Conservation (phyloP, 2,888 invertebrate genomes). For the Eupithecia pulchellata region DNA sequence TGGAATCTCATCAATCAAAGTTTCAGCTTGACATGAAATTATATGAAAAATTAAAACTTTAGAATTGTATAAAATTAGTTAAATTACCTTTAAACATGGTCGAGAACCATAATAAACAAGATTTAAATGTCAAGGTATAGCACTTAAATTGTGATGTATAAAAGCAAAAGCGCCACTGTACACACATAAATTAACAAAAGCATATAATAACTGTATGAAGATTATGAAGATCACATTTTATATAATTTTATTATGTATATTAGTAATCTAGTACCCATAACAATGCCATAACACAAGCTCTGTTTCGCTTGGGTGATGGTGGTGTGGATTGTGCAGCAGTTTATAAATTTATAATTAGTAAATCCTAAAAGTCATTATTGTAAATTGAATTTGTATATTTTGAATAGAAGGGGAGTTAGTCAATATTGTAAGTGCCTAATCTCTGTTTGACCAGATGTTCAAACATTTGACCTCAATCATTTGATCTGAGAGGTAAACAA, state of each 20-base stretch:
- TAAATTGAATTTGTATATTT: constrained; percentile 27
- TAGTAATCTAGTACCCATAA: no score
- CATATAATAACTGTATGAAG: neutral
- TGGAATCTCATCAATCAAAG: neutral
- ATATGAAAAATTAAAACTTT: neutral
- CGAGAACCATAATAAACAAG: neutral
- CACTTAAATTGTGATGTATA: no score
- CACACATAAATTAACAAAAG: no score
- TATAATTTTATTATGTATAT: no score
- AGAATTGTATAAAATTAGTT: no score
- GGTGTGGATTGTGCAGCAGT: no score
- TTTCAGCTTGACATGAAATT: neutral
- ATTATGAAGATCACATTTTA: neutral
- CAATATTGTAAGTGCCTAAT: constrained; percentile 37
- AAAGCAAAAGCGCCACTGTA: no score
- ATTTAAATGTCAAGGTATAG: neutral
- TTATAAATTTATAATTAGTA: neutral
- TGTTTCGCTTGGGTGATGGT: no score
- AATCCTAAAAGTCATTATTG: constrained; percentile 7
- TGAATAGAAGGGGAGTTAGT: constrained; percentile 33
- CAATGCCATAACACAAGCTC: no score
- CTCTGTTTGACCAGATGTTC: constrained; percentile 43
- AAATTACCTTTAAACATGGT: neutral
- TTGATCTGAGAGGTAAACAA: constrained; percentile 28
- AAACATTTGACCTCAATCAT: constrained; percentile 43